phyloP scores from a whole-genome alignment of 2,888 invertebrate species.

The Notocelia uddmanniana region DNA sequence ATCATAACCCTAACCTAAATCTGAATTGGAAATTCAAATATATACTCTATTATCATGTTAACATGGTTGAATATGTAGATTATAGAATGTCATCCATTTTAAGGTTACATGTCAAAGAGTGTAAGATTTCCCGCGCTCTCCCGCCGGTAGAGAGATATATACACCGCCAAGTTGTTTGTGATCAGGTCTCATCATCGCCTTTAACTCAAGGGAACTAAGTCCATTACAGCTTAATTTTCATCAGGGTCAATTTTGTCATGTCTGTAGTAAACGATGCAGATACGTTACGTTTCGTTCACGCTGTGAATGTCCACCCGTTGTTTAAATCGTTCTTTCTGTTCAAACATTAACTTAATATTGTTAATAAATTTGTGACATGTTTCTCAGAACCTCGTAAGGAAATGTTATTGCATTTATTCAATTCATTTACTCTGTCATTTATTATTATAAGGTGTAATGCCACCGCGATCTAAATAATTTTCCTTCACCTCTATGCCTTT shows the following conservation, averaged over 20 bases:
- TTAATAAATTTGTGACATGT: slow-evolving; percentile 41
- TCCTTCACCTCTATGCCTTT: no score
- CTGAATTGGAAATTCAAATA: neutral
- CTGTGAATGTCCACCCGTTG: slow-evolving; percentile 46
- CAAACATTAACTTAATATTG: slow-evolving; percentile 39
- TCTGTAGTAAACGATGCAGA: slow-evolving; percentile 46
- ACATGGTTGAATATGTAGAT: neutral
- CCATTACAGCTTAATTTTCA: neutral
- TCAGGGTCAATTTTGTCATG: slow-evolving; percentile 16
- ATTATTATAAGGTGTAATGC: neutral
- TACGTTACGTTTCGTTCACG: slow-evolving; percentile 46
- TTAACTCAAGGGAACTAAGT: neutral
- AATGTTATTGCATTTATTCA: slow-evolving; percentile 32
- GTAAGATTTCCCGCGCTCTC: slow-evolving; percentile 45
- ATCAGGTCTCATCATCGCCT: no score
- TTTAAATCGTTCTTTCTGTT: slow-evolving; percentile 45
- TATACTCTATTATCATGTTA: neutral
- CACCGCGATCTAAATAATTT: neutral
- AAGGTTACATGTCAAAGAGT: slow-evolving; percentile 48
- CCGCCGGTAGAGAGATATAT: slow-evolving; percentile 7
- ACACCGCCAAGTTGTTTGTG: slow-evolving; percentile 4
- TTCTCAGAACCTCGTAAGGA: slow-evolving; percentile 30
- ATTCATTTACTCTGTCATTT: slow-evolving; percentile 30
- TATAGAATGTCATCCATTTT: slow-evolving; percentile 24
- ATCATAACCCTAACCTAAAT: neutral